Evolutionary conservation across 2,113 vertebrate genomes (phyloP), one percentile per base, ranked within the genome.

Genomic region (Oenanthe melanoleuca): DNA sequence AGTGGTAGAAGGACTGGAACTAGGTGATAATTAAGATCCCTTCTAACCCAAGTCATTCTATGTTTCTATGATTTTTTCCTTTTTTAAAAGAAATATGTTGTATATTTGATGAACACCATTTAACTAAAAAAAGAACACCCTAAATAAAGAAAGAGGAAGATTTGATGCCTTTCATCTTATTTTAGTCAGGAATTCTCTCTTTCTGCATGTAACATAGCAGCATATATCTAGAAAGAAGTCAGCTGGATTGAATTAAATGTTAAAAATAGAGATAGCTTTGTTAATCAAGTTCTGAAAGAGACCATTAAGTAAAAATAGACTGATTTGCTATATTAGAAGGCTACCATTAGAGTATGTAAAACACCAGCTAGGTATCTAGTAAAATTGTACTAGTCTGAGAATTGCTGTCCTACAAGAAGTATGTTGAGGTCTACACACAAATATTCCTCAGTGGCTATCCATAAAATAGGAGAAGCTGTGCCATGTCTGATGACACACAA

Each of bases 251-350:
- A 45, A 92, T 91, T 78, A 34, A 85, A 0, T 74, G 7, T 69
- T 87, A 84, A 93, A 96, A 95, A 92, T 40, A 87, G 65, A 73
- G 24, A 40, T 17, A 65, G 28, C 42, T 71, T 88, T 89, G 38
- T 55, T 85, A 87, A 82, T 89, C 61, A 89, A 15, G 23, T 72
- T 18, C 42, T 79, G 60, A 80, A 85, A 50, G 47, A 88, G 28
- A 84, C 8, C 7, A 29, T 56, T n/a, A 90, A 70, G 42, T 75
- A 86, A 67, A 8, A 80, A 65, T 34, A 83, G 37, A 53, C 15
- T 67, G 59, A 77, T 80, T 79, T 84, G 34, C 31, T 75, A 0
- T 44, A 40, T 61, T 88, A 65, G 64, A 86, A 81, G 45, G 33
- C 11, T 87, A 31, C 73, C n/a, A 63, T 60, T 78, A 78, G 14